Percentiles rank a stretch among this genome's conserved stretches.
Conservation (phyloP, 2,888 invertebrate genomes). For the Pycnomerus fuliginosus region DNA sequence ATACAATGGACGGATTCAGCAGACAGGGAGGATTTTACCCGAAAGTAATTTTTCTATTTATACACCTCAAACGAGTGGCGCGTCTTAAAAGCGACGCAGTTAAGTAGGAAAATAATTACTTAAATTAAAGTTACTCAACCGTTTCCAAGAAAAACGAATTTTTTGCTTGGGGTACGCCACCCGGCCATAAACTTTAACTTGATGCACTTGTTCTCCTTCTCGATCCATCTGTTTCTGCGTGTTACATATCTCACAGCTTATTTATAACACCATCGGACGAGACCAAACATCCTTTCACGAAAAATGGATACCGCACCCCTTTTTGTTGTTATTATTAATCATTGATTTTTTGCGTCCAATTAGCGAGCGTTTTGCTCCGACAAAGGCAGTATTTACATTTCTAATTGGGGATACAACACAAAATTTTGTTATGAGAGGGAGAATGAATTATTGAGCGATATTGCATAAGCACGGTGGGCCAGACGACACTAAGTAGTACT, state of each 20-base stretch:
- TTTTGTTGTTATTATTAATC: background rate
- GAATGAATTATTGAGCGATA: no score
- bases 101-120: constrained; percentile 6
- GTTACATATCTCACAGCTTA: constrained; percentile 31
- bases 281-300: constrained; percentile 46
- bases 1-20: constrained; percentile 15
- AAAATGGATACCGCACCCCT: no score
- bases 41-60: constrained; percentile 5
- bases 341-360: no score
- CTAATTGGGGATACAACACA: no score
- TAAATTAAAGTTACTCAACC: constrained; percentile 6
- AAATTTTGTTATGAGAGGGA: no score
- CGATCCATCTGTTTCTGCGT: constrained; percentile 40
- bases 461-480: no score
- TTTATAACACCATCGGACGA: constrained; percentile 41
- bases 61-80: background rate
- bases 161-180: constrained; percentile 3
- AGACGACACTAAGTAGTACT: no score
- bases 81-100: background rate
- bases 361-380: no score
- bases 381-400: no score
- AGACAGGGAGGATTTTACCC: no score
- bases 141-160: constrained; percentile 10
- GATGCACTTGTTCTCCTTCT: constrained; percentile 38
- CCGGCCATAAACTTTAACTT: constrained; percentile 5